phyloP scores from a whole-genome alignment of 1,140 invertebrate species.

The Tetramorium simillimum region DNA sequence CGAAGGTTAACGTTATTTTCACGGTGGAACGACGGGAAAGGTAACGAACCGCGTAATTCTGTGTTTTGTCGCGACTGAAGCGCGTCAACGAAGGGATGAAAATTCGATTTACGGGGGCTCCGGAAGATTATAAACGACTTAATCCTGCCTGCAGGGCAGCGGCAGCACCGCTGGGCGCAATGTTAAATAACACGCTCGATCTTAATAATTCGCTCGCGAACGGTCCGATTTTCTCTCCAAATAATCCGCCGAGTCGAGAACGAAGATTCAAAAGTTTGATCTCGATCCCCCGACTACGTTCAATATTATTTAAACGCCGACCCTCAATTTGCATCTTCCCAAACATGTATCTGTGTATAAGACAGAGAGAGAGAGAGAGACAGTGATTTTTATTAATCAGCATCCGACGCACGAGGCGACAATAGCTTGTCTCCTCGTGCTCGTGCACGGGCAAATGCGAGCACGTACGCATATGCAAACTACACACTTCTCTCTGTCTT shows the following conservation, averaged over 20 bases:
- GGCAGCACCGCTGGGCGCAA: not conserved
- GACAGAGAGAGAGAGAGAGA: too few species aligned
- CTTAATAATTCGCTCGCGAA: constrained; percentile 39
- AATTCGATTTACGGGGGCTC: constrained; percentile 35
- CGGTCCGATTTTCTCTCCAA: constrained; percentile 15
- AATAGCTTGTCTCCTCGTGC: not conserved
- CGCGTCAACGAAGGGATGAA: constrained; percentile 49
- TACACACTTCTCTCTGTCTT: not conserved
- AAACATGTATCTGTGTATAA: too few species aligned
- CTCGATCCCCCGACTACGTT: not conserved
- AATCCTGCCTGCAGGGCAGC: constrained; percentile 23
- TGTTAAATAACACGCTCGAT: constrained; percentile 29
- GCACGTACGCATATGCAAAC: constrained; percentile 4
- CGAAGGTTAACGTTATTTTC: constrained; percentile 51
- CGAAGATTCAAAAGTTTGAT: not conserved
- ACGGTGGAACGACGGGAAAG: not conserved
- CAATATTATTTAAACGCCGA: constrained; percentile 10
- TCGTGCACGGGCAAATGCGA: not conserved
- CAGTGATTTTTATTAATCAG: constrained; percentile 26
- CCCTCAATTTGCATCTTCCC: constrained; percentile 5
- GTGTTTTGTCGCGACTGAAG: constrained; percentile 46
- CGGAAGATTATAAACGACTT: constrained; percentile 60
- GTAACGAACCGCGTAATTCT: constrained; percentile 54
- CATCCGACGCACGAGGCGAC: not conserved
- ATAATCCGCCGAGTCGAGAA: not conserved